Base-by-base conservation (phyloP, 2,888 invertebrate genomes). In the Agriopis marginaria region DNA sequence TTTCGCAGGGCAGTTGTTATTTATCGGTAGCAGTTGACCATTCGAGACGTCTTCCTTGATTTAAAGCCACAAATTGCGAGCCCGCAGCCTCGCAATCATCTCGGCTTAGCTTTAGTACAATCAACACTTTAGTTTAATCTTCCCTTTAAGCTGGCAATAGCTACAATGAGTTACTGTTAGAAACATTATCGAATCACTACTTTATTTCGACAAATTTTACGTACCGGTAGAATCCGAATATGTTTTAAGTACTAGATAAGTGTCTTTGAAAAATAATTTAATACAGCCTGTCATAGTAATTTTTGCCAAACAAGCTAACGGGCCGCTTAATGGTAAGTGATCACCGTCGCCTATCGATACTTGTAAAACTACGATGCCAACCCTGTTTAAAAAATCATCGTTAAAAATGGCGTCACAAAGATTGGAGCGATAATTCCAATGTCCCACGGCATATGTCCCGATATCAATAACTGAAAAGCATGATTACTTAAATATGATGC, bases 61-160 rank as follows among this genome's bases (percentile, higher is more conserved):
- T 94, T 94, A 94, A 78, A 85, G 88, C 86, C 89, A 87, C 85
- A 94, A 93, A 94, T 94, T 93, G 93, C 93, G 90, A 83, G 84
- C 84, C 86, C 80, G 80, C 84, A 62, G 59, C 78, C 73, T 77
- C 75, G 81, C 84, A 82, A 85, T 86, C 86, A 82, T 85, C 86
- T 83, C 82, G 83, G 81, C 82, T 84, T 83, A 83, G 86, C 82
- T 80, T 84, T 81, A 72, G 65, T 73, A 73, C 74, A 77, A 76
- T 79, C 78, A 78, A 76, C 77, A 78, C 78, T 77, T 76, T 75
- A 77, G 70, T 74, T 63, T 75, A 71, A 72, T 72, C 72, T 67
- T 70, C 72, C 68, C 69, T 68, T 61, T 56, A 39, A 70, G 68
- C 68, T 67, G 4, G 58, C 17, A 45, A 12, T 7, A 45, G 58